Conservation (phyloP, 37 sponge, comb jelly and placozoan species). For the Oopsacas minuta region DNA sequence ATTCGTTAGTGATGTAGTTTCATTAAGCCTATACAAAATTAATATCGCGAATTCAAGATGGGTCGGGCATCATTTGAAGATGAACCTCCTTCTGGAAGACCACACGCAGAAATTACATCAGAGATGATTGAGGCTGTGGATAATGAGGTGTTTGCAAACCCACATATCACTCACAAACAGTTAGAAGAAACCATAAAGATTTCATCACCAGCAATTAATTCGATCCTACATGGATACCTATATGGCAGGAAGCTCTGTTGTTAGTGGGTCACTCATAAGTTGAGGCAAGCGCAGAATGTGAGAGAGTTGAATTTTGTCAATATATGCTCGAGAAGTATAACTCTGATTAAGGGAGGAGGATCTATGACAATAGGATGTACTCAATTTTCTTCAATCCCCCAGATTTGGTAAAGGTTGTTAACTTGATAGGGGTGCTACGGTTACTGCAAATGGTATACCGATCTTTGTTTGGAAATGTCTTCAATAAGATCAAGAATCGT, state of each 20-base stretch:
- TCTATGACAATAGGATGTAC: no score
- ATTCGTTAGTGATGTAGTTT: neutral
- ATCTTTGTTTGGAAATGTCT: no score
- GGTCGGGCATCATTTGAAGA: neutral
- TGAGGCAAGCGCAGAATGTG: neutral
- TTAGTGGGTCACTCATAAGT: neutral
- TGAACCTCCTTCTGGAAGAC: neutral
- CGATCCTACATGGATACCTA: neutral
- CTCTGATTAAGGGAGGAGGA: neutral
- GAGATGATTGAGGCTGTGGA: no score
- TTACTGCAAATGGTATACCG: no score
- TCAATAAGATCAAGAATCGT: no score
- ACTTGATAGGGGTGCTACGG: no score
- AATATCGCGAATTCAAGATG: neutral
- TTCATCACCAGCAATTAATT: neutral
- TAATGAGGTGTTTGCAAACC: no score
- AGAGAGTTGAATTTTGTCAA: no score
- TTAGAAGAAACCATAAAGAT: neutral
- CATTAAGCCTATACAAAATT: neutral
- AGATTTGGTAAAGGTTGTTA: no score
- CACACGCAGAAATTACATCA: neutral
- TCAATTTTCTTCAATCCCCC: no score
- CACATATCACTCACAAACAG: neutral
- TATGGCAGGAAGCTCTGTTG: neutral
- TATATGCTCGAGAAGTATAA: neutral